Conservation (phyloP, 2,888 invertebrate species). For the Leptopilina myrica region DNA sequence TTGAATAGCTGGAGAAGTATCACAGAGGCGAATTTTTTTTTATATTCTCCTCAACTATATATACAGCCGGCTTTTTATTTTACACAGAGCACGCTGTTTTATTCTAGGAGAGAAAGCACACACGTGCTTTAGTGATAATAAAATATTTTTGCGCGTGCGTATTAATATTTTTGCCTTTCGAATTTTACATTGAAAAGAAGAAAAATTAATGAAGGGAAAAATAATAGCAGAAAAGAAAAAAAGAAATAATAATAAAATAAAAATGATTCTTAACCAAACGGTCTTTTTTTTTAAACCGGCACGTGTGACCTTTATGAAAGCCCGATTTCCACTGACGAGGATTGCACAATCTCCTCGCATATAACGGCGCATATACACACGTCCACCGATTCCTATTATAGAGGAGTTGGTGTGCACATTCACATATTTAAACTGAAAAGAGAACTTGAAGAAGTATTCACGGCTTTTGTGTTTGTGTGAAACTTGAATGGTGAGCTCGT, state of each 20-base stretch:
- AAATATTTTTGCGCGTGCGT: slow-evolving; percentile 14
- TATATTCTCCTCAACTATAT: background rate
- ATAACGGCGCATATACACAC: slow-evolving; percentile 43
- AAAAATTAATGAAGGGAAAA: too few species aligned
- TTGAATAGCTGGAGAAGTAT: too few species aligned
- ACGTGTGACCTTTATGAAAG: slow-evolving; percentile 57
- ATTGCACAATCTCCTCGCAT: slow-evolving; percentile 57
- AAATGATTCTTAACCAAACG: background rate
- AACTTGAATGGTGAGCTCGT: background rate
- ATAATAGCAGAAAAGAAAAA: too few species aligned
- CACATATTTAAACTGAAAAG: background rate
- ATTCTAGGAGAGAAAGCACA: background rate
- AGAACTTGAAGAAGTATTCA: background rate
- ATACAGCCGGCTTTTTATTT: slow-evolving; percentile 19
- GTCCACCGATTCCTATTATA: slow-evolving; percentile 11
- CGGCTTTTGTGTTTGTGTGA: background rate
- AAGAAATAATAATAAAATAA: background rate
- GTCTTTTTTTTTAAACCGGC: slow-evolving; percentile 36
- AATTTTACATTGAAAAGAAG: too few species aligned
- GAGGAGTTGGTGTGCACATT: background rate
- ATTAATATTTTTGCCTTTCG: background rate
- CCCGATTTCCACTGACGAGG: slow-evolving; percentile 63
- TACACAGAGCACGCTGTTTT: background rate
- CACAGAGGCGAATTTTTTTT: background rate
- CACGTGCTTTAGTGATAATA: slow-evolving; percentile 14